A percentile compares a stretch with the other conserved stretches of the same genome.
phyloP scores from a whole-genome alignment of 2,113 vertebrate species.

The Boleophthalmus pectinirostris region DNA sequence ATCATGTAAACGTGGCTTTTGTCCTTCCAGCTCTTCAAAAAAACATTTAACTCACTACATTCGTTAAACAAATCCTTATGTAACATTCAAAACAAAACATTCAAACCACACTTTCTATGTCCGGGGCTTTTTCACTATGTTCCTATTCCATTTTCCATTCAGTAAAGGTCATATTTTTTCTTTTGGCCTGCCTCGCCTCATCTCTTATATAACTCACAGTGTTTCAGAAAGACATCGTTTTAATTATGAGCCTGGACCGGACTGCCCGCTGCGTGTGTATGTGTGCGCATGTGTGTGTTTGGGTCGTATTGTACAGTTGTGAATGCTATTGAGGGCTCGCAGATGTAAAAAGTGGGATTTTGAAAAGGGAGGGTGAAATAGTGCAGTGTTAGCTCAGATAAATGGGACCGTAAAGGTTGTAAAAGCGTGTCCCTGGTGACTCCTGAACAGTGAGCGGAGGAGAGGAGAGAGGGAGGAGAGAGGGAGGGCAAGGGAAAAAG shows the following conservation, averaged over 20 bases:
- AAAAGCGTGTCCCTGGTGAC: conserved; percentile 64
- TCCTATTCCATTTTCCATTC: conserved; percentile 48
- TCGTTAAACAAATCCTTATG: no score
- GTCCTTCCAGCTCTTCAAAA: no score
- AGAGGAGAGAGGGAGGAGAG: background rate
- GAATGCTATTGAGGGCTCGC: conserved; percentile 32
- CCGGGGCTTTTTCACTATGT: conserved; percentile 52
- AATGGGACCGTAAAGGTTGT: conserved; percentile 61
- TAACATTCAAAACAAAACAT: conserved; percentile 50
- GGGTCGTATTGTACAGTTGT: conserved; percentile 38
- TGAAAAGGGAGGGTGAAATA: conserved; percentile 51
- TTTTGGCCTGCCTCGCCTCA: conserved; percentile 21
- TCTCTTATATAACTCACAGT: conserved; percentile 50
- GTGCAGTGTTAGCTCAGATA: conserved; percentile 61
- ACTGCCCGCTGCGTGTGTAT: conserved; percentile 45
- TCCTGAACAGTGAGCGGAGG: conserved; percentile 61
- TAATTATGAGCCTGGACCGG: conserved; percentile 42
- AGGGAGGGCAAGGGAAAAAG: background rate
- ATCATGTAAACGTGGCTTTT: no score
- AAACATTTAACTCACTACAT: no score
- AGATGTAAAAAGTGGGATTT: conserved; percentile 43
- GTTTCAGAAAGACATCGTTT: conserved; percentile 51
- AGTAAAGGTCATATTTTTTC: conserved; percentile 61
- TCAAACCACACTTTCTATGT: conserved; percentile 35
- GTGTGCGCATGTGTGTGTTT: conserved; percentile 12